A percentile compares a stretch with the other conserved stretches of the same genome.
phyloP scores from a whole-genome alignment of 2,888 invertebrate species.

The Morpho helenor region DNA sequence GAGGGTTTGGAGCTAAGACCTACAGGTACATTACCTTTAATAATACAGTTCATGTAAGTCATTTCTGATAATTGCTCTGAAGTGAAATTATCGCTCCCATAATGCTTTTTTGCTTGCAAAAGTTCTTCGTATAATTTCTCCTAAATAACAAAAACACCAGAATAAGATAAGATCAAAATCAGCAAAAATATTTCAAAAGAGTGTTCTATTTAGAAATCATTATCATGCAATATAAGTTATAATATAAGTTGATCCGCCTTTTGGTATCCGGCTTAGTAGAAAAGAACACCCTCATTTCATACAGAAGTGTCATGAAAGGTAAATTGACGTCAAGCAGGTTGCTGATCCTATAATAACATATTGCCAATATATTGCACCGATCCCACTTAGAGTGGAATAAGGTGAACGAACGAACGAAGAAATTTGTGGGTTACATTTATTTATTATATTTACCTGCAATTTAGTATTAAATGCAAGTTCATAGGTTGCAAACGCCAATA shows the following conservation, averaged over 20 bases:
- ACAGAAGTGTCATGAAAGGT: too few relatives aligned
- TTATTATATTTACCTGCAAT: conserved; percentile 22
- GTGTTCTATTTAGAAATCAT: too few relatives aligned
- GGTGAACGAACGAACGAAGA: neutral
- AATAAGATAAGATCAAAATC: neutral
- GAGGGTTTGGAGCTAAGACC: too few relatives aligned
- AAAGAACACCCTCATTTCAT: too few relatives aligned
- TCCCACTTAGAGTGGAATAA: too few relatives aligned
- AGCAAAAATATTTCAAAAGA: too few relatives aligned
- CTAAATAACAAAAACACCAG: conserved; percentile 29
- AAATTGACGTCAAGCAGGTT: too few relatives aligned
- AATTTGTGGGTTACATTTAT: neutral
- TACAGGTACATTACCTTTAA: conserved; percentile 29
- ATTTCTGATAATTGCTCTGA: conserved; percentile 22
- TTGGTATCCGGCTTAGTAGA: too few relatives aligned
- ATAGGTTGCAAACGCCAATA: conserved; percentile 20
- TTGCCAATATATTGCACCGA: too few relatives aligned
- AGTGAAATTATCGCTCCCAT: conserved; percentile 22
- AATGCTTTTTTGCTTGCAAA: conserved; percentile 23
- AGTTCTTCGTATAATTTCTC: conserved; percentile 33
- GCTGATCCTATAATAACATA: too few relatives aligned
- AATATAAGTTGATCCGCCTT: too few relatives aligned
- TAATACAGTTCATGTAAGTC: conserved; percentile 29
- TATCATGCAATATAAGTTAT: too few relatives aligned
- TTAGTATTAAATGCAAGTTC: conserved; percentile 25